These are phyloP conservation scores for Cynopterus brachyotis DNA, from an alignment of 2,113 vertebrate species.

Conservation along the genomic window DNA sequence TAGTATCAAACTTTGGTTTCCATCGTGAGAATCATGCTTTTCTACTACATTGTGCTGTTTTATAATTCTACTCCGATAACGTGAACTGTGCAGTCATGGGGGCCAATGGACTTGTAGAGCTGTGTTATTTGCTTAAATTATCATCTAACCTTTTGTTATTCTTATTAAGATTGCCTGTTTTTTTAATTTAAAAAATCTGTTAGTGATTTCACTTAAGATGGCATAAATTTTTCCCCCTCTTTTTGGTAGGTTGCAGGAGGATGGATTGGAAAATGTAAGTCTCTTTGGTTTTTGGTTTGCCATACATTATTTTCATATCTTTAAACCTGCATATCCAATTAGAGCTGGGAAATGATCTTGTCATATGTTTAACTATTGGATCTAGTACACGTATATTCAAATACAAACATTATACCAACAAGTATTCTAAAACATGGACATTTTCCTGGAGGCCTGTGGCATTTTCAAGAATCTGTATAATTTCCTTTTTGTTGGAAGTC, in stretches of 20 bases:
- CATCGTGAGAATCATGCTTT: not conserved
- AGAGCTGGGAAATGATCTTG: not conserved
- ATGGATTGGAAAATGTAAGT: constrained; percentile 99
- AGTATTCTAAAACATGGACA: not conserved
- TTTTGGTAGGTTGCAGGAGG: constrained; percentile 92
- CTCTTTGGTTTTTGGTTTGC: constrained; percentile 14
- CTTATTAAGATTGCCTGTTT: not conserved
- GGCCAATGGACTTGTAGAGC: not conserved
- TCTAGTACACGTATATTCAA: not conserved
- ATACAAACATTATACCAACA: not conserved
- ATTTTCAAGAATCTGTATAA: not conserved
- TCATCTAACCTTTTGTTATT: not conserved
- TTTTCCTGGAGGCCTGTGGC: not conserved
- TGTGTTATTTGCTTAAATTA: not conserved
- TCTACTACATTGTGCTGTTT: not conserved
- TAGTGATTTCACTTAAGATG: not conserved
- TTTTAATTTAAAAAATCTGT: not conserved
- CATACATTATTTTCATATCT: not conserved
- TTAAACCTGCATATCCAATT: not conserved
- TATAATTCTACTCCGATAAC: not conserved
- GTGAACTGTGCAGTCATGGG: not conserved
- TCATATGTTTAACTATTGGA: not conserved
- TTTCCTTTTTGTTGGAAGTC: not conserved
- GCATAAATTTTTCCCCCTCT: not conserved
- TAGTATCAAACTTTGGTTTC: not conserved